phyloP scores from a whole-genome alignment of 2,113 vertebrate genomes.

The Patagioenas fasciata region DNA sequence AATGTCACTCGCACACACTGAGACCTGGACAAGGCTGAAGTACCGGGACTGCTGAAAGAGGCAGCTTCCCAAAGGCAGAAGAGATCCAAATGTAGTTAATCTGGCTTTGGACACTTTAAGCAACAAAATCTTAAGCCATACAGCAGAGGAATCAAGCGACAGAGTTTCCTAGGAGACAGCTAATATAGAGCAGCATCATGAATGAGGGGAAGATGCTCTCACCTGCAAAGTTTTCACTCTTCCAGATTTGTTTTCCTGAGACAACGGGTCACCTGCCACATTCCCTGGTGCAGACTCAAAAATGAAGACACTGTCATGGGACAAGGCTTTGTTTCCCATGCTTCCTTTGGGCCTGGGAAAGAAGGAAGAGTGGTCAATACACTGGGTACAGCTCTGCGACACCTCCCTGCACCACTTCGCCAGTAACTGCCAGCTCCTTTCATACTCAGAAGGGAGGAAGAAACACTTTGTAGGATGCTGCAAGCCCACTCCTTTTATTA shows the following conservation, averaged over 20 bases:
- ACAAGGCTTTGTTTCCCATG: slow-evolving; percentile 85
- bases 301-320: slow-evolving; percentile 89
- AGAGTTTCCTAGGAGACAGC: neutral
- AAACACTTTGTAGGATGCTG: neutral
- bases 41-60: neutral
- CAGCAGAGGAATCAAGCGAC: neutral
- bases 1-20: neutral
- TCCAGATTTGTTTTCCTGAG: slow-evolving; percentile 82
- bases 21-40: neutral
- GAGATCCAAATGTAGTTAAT: neutral
- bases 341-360: slow-evolving; percentile 79
- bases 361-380: neutral
- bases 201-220: neutral
- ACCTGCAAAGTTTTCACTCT: slow-evolving; percentile 90
- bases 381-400: neutral
- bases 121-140: neutral
- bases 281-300: slow-evolving; percentile 74
- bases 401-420: neutral
- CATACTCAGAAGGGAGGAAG: neutral
- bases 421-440: neutral
- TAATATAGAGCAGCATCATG: neutral
- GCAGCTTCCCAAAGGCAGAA: neutral
- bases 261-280: slow-evolving; percentile 62
- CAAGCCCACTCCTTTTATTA: neutral
- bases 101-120: neutral